Base-by-base conservation (phyloP, 2,888 invertebrate genomes). In the Meiosimyza platycephala region DNA sequence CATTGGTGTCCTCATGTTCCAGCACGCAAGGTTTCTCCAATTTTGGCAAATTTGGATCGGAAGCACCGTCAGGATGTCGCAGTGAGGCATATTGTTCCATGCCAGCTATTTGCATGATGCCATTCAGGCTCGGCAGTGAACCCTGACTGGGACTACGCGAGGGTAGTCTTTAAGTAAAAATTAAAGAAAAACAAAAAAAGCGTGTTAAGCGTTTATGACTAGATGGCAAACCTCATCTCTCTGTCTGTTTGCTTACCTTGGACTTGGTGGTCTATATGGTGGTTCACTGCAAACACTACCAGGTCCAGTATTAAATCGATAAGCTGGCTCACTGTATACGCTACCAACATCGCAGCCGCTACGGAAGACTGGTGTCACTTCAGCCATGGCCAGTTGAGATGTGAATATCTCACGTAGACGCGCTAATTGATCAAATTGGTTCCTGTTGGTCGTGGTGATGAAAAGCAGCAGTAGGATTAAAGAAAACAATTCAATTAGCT, bases 61-160 rank as follows among this genome's bases (percentile, higher is more conserved):
- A 97, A 67, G 97, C 96, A 63, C 96, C 96, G 82, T 97, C 97
- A 6, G 96, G 96, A 88, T 95, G 95, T 76, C 95, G 90, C 69
- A 96, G 86, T 74, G 93, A 92, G 51, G 94, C 93, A 82, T 92
- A 91, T 78, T 91, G 89, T 77, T 85, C 89, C 89, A 86, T 89
- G 78, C 81, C 90, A 83, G 82, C 90, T 81, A 86, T 91, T 89
- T 83, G 89, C 90, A 85, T 90, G 87, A 87, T 93, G 90, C 85
- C 93, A 89, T 86, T 93, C 89, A 84, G 91, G 91, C 83, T 94
- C 68, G 88, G 88, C 76, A 88, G 76, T 18, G 87, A 87, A 63
- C 86, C 85, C 74, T 88, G 87, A 71, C 88, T 88, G 60, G 88
- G 86, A 72, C 87, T 87, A 66, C 86, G 84, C 33, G 88, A 87